Evolutionary conservation across 1,140 invertebrate genomes (phyloP).

Genomic region (Mamestra configurata): DNA sequence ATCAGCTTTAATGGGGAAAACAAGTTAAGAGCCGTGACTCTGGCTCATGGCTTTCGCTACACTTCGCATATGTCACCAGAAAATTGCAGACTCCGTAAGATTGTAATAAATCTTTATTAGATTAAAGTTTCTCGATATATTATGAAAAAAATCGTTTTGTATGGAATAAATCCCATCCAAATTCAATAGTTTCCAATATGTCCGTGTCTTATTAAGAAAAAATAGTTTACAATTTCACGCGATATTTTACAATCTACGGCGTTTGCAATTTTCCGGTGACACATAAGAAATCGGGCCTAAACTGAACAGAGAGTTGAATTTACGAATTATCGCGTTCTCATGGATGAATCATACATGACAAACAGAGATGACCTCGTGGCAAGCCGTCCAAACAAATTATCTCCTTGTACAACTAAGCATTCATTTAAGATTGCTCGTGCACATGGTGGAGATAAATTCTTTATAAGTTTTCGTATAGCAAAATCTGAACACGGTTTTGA

Average conservation of each 20-base stretch:
- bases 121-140: no score
- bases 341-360: slow-evolving; percentile 75
- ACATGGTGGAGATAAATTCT: slow-evolving; percentile 5
- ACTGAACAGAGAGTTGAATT: not conserved
- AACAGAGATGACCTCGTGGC: slow-evolving; percentile 64
- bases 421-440: not conserved
- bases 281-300: not conserved
- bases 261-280: no score
- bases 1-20: slow-evolving; percentile 18
- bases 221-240: no score
- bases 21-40: not conserved
- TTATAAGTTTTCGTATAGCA: not conserved
- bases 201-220: no score
- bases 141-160: no score
- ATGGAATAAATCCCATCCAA: no score
- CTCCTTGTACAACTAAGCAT: slow-evolving; percentile 31
- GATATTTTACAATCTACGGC: no score
- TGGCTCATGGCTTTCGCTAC: no score
- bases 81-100: no score
- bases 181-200: no score
- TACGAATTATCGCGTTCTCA: slow-evolving; percentile 31
- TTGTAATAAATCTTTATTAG: no score
- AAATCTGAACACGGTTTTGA: not conserved
- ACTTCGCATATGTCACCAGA: no score
- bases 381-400: slow-evolving; percentile 46